Evolutionary conservation across 2,888 invertebrate genomes (phyloP), one percentile per base, ranked within the genome.

Genomic region (Idaea biselata): DNA sequence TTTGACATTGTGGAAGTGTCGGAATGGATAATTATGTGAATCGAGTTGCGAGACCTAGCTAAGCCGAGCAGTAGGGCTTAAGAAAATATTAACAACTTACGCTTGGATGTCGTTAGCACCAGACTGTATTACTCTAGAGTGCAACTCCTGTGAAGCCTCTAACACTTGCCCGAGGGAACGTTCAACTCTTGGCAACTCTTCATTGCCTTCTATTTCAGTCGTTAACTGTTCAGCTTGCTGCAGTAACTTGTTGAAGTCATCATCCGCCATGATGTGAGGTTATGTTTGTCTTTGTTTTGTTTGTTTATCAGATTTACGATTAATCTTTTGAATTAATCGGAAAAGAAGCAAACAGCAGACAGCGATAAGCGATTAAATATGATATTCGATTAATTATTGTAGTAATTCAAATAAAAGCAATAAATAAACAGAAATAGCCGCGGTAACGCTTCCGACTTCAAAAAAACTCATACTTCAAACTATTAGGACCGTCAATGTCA

Each of bases 141-240:
- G 97, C 53, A 99, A 89, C 81, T 97, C 97, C 77, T 97, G 96
- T 0, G 97, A 97, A 11, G 97, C 98, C 82, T 99, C 98, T 58
- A 97, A 90, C 58, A 99, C 97, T 91, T 99, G 99, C 16, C 97
- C 95, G 61, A 99, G 91, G 68, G 98, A 98, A 67, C 99, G 93
- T 78, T 98, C 97, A 3, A 99, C 97, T 81, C 96, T 95, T 8
- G 96, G 96, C 63, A 96, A 83, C 76, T 98, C 98, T 71, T 96
- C 96, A 76, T 96, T 96, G 68, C 96, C 96, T 87, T 97, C 97
- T 16, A 98, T 96, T 82, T 97, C 97, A 68, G 97, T 96, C 0
- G 97, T 96, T 66, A 99, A 93, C 83, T 97, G 97, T 82, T 99
- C 98, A 11, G 99, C 98, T 90, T 97, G 96, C 83, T 97, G 96